Conservation (phyloP, 2,888 invertebrate species). For the Clivina fossor region DNA sequence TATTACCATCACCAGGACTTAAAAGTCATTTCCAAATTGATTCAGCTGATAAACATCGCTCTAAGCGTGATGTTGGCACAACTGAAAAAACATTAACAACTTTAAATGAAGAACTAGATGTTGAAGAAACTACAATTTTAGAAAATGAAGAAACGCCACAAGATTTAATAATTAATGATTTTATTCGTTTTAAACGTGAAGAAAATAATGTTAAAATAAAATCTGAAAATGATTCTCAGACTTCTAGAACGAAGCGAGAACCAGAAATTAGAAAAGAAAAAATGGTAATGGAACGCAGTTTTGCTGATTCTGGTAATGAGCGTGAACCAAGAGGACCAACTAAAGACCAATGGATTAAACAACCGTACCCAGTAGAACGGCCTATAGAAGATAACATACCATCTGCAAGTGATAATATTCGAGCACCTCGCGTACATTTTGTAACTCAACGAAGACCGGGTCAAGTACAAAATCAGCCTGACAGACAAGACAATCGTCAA, state of each 20-base stretch:
- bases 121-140: conserved; percentile 7
- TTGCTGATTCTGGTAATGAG: conserved; percentile 39
- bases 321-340: conserved; percentile 61
- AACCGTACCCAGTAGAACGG: conserved; percentile 56
- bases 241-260: conserved; percentile 38
- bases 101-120: conserved; percentile 1
- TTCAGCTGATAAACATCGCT: conserved; percentile 7
- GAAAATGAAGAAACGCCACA: conserved; percentile 23
- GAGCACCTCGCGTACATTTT: conserved; percentile 68
- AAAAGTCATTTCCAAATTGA: conserved; percentile 39
- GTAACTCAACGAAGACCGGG: conserved; percentile 58
- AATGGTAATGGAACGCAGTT: conserved; percentile 39
- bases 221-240: not conserved
- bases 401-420: conserved; percentile 59
- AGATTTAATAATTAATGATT: conserved; percentile 47
- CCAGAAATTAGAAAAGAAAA: conserved; percentile 40
- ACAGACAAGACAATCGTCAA: no score
- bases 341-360: conserved; percentile 64
- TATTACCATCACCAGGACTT: conserved; percentile 40
- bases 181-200: conserved; percentile 45
- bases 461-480: no score
- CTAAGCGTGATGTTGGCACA: conserved; percentile 12
- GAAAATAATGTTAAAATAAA: not conserved
- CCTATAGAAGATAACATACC: conserved; percentile 54
- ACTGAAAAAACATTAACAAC: not conserved